Percentiles rank a stretch among this genome's conserved stretches.
These are phyloP conservation scores for Lagopus muta DNA, from an alignment of 2,113 vertebrate species.

Conservation along the genomic window DNA sequence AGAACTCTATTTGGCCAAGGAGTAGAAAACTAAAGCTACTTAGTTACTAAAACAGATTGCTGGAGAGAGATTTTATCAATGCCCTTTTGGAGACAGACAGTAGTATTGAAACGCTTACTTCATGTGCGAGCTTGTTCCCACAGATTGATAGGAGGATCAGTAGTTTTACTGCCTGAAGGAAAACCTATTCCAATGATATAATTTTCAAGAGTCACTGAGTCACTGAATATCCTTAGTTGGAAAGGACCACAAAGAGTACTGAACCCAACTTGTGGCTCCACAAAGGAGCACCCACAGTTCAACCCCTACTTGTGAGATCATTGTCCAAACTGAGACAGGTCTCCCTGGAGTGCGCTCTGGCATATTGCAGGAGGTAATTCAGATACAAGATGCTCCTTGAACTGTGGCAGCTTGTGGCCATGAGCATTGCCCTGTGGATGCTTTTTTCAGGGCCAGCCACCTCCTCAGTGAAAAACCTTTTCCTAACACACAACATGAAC, in stretches of 20 bases:
- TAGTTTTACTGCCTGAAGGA: not conserved
- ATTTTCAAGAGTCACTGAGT: not conserved
- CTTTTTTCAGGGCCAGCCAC: not conserved
- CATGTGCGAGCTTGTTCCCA: not conserved
- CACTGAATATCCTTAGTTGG: not conserved
- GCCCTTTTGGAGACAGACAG: not conserved
- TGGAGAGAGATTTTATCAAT: not conserved
- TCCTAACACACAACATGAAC: not conserved
- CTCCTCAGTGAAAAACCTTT: not conserved
- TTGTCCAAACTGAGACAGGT: not conserved
- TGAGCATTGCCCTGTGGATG: not conserved
- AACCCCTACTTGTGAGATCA: not conserved
- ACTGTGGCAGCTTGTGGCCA: not conserved
- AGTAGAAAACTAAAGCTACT: not conserved
- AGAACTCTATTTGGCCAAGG: not conserved
- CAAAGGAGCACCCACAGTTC: not conserved
- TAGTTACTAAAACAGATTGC: not conserved
- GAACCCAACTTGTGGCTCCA: not conserved
- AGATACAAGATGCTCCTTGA: not conserved
- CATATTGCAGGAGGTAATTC: no score
- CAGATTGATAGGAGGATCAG: not conserved
- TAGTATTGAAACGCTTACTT: not conserved
- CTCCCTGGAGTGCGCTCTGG: no score
- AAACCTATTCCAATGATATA: not conserved
- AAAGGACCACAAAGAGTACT: not conserved